Evolutionary conservation across 2,113 vertebrate genomes (phyloP).

Genomic region (Puntigrus tetrazona): DNA sequence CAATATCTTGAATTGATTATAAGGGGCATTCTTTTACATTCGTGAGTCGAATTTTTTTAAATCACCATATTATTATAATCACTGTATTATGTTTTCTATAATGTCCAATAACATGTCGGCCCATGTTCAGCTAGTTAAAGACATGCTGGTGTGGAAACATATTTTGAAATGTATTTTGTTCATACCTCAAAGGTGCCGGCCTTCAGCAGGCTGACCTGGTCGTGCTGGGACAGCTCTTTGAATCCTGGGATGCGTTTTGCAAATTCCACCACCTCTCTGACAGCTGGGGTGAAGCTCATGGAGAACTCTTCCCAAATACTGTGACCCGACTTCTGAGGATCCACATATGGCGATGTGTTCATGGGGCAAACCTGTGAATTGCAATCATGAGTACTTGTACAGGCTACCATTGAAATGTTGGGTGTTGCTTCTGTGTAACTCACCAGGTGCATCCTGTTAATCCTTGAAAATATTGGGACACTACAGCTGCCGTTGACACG

Average conservation of each 20-base stretch:
- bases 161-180: background rate
- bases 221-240: constrained; percentile 89
- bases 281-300: constrained; percentile 93
- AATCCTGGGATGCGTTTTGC: constrained; percentile 96
- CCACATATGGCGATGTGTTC: constrained; percentile 89
- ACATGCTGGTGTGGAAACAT: background rate
- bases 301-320: constrained; percentile 97
- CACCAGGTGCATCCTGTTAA: constrained; percentile 92
- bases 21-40: no score
- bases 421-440: constrained; percentile 51
- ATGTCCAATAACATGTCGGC: no score
- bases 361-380: constrained; percentile 88
- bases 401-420: background rate
- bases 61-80: no score
- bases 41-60: no score
- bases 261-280: constrained; percentile 96
- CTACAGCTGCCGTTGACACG: constrained; percentile 22
- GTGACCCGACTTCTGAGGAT: constrained; percentile 89
- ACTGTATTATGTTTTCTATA: no score
- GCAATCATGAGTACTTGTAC: background rate
- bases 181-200: constrained; percentile 95
- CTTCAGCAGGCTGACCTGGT: constrained; percentile 95
- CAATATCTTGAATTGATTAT: no score
- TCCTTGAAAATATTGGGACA: constrained; percentile 73
- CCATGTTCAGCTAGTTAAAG: no score